Evolutionary conservation across 2,113 vertebrate genomes (phyloP), one percentile per base, ranked within the genome.

Genomic region (Gorsachius goisagi): DNA sequence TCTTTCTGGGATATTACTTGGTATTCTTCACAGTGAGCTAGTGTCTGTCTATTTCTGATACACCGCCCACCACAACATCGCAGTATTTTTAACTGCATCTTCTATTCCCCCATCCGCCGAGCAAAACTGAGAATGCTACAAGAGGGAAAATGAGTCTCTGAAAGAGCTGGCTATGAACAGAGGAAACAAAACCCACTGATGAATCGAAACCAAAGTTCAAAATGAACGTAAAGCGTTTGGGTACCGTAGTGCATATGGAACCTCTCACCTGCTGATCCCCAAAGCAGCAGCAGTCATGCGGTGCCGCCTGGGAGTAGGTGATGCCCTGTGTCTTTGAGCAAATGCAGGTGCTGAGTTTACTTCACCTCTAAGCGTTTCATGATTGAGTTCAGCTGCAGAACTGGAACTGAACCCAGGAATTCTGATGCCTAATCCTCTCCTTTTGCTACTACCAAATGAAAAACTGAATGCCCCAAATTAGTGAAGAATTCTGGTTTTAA

Each of bases 41-140:
- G 86, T 89, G 95, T 95, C 96, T 97, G 93, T 93, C 94, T 97
- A 96, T 97, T 97, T 97, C 93, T 96, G 96, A 90, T 52, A 76
- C 69, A 95, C 91, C 96, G 24, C 95, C 95, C 94, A 96, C 96
- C 93, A 28, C 16, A 33, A 84, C 89, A 92, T 80, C 44, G 3
- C 91, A 80, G 78, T 97, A 95, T 97, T 96, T 97, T 96, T 97
- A 97, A 93, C 93, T 37, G 21, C 87, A 89, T 92, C 87, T 97
- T 82, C 90, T 92, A 19, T 55, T 96, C 89, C 95, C 67, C 64
- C 37, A 41, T 89, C 80, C 80, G 72, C 79, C 0, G 2, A 83
- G 89, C 86, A 95, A 85, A 96, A 44, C 85, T 44, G 87, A 82
- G 87, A 97, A 79, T 0, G 63, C 73, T 82, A 55, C 49, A 88